A percentile compares a stretch with the other conserved stretches of the same genome.
phyloP scores from a whole-genome alignment of 2,113 vertebrate genomes.

The Corythoichthys haematopterus region DNA sequence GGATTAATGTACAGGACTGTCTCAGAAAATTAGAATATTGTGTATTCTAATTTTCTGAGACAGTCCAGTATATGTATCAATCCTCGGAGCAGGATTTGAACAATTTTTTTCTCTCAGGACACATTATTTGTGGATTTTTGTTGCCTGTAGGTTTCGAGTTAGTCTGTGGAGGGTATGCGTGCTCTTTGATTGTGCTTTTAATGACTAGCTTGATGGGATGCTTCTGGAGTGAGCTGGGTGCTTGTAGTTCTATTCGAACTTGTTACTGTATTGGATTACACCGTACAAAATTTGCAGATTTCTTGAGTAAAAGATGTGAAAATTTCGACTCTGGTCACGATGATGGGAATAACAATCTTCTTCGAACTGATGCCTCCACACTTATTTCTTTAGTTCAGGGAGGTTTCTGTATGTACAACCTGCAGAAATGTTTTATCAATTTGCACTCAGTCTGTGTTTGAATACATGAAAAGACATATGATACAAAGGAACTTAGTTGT shows the following conservation, averaged over 20 bases:
- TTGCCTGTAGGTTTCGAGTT: no score
- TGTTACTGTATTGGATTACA: background rate
- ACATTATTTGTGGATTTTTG: no score
- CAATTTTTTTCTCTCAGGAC: no score
- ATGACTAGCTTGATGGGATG: background rate
- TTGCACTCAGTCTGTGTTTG: background rate
- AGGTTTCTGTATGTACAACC: background rate
- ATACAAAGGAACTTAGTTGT: background rate
- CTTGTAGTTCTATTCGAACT: no score
- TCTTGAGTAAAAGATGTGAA: background rate
- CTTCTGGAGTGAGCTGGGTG: background rate
- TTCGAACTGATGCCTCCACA: background rate
- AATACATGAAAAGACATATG: background rate
- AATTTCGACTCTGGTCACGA: background rate
- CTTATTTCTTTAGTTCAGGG: background rate
- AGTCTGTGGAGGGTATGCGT: no score
- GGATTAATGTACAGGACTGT: no score
- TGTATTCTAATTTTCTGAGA: no score
- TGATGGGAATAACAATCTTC: background rate
- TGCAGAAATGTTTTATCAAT: background rate
- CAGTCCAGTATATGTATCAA: no score
- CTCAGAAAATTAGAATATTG: no score
- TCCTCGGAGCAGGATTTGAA: no score
- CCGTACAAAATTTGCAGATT: background rate
- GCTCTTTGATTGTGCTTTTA: no score